phyloP scores from a whole-genome alignment of 2,888 invertebrate genomes.

The Dromius quadrimaculatus region DNA sequence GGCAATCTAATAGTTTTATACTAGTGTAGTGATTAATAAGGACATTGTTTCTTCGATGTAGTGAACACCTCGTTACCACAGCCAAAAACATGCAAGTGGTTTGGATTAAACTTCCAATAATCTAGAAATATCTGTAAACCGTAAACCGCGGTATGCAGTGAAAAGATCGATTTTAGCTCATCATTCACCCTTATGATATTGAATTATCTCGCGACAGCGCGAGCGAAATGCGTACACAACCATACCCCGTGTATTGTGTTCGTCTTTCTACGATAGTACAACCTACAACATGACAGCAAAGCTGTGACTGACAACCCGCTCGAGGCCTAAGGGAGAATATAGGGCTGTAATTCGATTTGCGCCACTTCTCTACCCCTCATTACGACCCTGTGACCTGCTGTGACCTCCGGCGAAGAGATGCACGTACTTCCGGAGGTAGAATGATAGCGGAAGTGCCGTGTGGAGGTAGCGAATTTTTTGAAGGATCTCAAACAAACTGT shows the following conservation, averaged over 20 bases:
- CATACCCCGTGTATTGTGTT: no score
- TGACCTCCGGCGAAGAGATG: neutral
- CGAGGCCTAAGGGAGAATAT: constrained; percentile 10
- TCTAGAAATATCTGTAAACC: neutral
- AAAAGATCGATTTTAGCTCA: constrained; percentile 12
- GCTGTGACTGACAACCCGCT: constrained; percentile 41
- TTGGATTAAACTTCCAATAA: no score
- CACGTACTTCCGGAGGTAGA: neutral
- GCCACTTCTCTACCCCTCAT: constrained; percentile 39
- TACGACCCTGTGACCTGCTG: constrained; percentile 25
- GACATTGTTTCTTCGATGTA: no score
- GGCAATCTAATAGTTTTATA: no score
- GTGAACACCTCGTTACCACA: no score
- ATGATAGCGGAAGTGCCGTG: no score
- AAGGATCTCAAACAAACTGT: no score
- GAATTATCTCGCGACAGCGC: constrained; percentile 19
- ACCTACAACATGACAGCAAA: constrained; percentile 34
- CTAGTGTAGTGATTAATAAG: no score
- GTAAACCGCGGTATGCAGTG: neutral
- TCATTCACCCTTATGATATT: constrained; percentile 27
- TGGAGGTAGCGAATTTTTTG: no score
- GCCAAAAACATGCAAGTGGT: no score
- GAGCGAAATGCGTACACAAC: neutral
- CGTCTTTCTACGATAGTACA: no score
- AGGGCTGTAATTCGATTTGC: constrained; percentile 44